A percentile compares a stretch with the other conserved stretches of the same genome.
Conservation (phyloP, 2,113 vertebrate genomes). For the Hyperoodon ampullatus region DNA sequence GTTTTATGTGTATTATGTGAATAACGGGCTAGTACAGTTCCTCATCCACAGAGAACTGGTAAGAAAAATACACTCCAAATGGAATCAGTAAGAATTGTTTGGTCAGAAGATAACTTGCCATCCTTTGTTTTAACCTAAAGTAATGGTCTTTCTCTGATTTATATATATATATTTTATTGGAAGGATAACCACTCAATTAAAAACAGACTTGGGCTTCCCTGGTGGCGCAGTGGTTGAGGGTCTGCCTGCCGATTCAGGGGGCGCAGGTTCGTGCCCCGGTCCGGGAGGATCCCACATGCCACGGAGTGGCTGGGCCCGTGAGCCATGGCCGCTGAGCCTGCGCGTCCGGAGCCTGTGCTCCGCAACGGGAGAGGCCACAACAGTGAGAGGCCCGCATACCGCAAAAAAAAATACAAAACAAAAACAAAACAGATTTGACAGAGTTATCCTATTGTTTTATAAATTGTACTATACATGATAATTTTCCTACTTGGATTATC, state of each 20-base stretch:
- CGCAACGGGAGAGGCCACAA: too few relatives aligned
- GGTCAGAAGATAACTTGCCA: conserved; percentile 28
- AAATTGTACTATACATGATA: neutral
- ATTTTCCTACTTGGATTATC: conserved; percentile 24
- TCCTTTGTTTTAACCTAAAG: conserved; percentile 9
- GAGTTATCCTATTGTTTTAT: neutral
- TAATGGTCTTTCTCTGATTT: neutral
- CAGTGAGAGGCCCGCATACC: too few relatives aligned
- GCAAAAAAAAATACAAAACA: too few relatives aligned
- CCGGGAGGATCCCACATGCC: too few relatives aligned
- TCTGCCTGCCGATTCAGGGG: too few relatives aligned
- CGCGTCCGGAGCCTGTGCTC: too few relatives aligned
- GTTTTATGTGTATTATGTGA: conserved; percentile 20
- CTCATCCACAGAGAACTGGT: conserved; percentile 8
- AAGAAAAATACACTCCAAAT: conserved; percentile 37
- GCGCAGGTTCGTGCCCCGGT: too few relatives aligned
- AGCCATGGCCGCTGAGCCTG: too few relatives aligned
- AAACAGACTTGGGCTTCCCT: neutral
- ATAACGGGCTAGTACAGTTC: conserved; percentile 27
- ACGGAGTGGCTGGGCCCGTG: too few relatives aligned
- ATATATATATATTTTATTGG: neutral
- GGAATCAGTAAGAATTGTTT: conserved; percentile 2
- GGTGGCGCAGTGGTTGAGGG: too few relatives aligned
- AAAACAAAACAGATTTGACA: neutral
- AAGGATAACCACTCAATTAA: neutral